These are phyloP conservation scores for Jacana jacana DNA, from an alignment of 2,113 vertebrate species.

Conservation along the genomic window DNA sequence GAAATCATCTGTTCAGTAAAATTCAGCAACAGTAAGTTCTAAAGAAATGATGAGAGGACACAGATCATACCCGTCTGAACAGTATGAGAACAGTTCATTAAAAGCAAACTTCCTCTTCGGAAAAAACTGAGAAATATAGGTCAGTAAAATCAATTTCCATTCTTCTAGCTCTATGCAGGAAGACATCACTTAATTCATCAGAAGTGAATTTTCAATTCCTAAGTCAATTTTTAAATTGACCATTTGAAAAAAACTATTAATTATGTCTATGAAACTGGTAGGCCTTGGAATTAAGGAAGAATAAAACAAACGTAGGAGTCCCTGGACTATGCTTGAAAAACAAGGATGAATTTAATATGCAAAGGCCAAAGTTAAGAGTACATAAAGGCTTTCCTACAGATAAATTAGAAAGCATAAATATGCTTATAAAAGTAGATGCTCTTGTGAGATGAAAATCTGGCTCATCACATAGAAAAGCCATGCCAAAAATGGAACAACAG, in stretches of 20 bases:
- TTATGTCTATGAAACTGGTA: background rate
- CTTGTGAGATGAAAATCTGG: background rate
- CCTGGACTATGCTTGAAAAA: background rate
- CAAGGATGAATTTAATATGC: background rate
- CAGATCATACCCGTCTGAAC: background rate
- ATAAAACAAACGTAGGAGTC: background rate
- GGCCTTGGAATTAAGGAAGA: background rate
- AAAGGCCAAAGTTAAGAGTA: background rate
- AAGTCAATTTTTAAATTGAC: background rate
- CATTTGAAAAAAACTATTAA: background rate
- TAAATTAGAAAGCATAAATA: background rate
- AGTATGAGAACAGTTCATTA: background rate
- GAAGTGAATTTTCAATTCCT: background rate
- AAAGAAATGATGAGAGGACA: background rate
- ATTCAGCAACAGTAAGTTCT: background rate
- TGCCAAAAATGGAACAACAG: background rate
- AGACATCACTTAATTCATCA: background rate
- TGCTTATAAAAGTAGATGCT: background rate
- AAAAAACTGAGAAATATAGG: background rate
- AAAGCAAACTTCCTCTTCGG: background rate
- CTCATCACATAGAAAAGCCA: background rate
- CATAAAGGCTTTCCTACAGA: background rate
- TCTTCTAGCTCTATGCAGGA: background rate
- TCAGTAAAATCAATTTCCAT: background rate
- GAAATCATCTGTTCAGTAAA: background rate